A percentile compares a stretch with the other conserved stretches of the same genome.
Conservation (phyloP, 2,888 invertebrate genomes). For the Parelbella ahira region DNA sequence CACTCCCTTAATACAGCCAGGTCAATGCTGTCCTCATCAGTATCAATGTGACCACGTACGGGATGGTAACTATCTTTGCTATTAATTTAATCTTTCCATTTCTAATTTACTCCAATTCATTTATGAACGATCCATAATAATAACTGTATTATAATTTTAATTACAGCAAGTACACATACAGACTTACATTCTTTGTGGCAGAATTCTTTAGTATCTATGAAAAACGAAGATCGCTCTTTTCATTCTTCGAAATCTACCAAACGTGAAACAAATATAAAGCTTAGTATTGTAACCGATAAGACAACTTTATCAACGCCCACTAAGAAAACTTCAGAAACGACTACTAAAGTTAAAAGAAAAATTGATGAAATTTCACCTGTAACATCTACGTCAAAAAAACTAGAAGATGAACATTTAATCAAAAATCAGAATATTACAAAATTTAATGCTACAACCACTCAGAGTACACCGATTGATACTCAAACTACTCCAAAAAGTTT, state of each 20-base stretch:
- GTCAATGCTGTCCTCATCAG: constrained; percentile 91
- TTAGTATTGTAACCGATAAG: constrained; percentile 39
- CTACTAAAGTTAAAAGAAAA: constrained; percentile 61
- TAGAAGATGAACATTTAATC: constrained; percentile 27
- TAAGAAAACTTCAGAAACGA: constrained; percentile 43
- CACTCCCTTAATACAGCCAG: constrained; percentile 85
- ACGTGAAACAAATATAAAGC: constrained; percentile 47
- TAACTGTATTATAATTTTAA: too few relatives aligned
- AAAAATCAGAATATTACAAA: constrained; percentile 30
- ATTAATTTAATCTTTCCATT: too few relatives aligned
- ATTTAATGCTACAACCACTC: too few relatives aligned
- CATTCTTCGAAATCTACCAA: constrained; percentile 44
- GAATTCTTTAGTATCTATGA: constrained; percentile 42
- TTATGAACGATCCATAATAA: too few relatives aligned
- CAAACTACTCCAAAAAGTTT: too few relatives aligned
- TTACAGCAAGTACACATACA: constrained; percentile 25
- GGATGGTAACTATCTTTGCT: too few relatives aligned
- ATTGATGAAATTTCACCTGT: constrained; percentile 44
- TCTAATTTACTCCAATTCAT: too few relatives aligned
- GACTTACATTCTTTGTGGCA: constrained; percentile 25
- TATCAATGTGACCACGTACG: constrained; percentile 84
- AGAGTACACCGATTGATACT: too few relatives aligned
- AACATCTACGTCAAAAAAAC: constrained; percentile 33
- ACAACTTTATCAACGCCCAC: constrained; percentile 40
- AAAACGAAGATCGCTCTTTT: constrained; percentile 51